Conservation (phyloP, 2,113 vertebrate genomes). For the Brachypodius melanocephalos region DNA sequence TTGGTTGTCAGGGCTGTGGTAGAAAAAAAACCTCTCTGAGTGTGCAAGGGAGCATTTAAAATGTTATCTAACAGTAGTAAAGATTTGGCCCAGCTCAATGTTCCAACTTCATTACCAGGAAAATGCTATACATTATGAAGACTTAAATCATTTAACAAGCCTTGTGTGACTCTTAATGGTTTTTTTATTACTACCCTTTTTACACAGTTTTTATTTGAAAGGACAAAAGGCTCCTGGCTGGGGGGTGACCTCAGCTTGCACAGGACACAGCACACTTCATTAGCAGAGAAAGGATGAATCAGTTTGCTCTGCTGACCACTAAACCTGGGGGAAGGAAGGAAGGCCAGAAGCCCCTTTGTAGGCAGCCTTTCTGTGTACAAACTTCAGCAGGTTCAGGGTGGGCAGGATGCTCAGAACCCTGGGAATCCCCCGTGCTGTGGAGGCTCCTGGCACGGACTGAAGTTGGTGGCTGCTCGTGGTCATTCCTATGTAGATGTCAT, state of each 20-base stretch:
- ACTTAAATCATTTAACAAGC: slow-evolving; percentile 79
- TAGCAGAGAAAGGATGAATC: not conserved
- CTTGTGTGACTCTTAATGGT: slow-evolving; percentile 53
- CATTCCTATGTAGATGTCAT: not conserved
- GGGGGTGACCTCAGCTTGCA: not conserved
- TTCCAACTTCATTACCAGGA: slow-evolving; percentile 76
- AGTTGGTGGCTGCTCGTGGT: not conserved
- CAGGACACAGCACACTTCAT: not conserved
- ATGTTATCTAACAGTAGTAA: slow-evolving; percentile 54
- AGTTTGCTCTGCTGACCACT: not conserved
- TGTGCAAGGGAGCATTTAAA: slow-evolving; percentile 9
- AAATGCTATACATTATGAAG: slow-evolving; percentile 75
- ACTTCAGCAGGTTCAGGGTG: not conserved
- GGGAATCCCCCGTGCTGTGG: not conserved
- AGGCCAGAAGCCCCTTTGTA: not conserved
- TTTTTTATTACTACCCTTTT: not conserved
- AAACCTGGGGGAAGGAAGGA: not conserved
- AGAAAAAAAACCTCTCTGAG: not conserved
- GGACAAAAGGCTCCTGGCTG: not conserved
- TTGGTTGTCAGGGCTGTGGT: not conserved
- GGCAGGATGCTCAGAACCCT: not conserved
- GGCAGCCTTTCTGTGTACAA: not conserved
- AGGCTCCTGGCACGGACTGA: not conserved
- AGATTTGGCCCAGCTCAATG: slow-evolving; percentile 64
- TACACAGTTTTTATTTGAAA: not conserved